Percentiles rank a stretch among this genome's conserved stretches.
These are phyloP conservation scores for Sphenopsis melanotis DNA, from an alignment of 2,797 vertebrate species.

Conservation along the genomic window DNA sequence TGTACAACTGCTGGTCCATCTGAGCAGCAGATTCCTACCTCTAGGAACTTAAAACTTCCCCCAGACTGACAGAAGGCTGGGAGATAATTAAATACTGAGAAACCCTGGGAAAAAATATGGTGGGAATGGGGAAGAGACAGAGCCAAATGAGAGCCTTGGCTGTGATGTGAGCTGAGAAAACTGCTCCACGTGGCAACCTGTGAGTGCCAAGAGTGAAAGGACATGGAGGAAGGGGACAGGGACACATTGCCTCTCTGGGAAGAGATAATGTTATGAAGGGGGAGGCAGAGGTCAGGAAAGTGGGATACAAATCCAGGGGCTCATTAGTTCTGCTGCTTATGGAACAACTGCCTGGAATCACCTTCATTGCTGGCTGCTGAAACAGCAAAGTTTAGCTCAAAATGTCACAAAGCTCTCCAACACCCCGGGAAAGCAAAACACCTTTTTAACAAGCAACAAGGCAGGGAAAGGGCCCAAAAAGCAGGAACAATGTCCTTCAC, in stretches of 20 bases:
- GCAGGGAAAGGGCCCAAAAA: neutral
- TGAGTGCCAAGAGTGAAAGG: neutral
- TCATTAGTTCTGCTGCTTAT: slow-evolving; percentile 19
- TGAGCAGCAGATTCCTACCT: neutral
- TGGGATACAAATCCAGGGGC: slow-evolving; percentile 11
- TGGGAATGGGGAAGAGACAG: neutral
- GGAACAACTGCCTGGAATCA: neutral
- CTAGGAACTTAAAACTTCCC: neutral
- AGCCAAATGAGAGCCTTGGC: neutral
- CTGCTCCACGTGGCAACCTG: neutral
- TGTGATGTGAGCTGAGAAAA: neutral
- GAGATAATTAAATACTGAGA: slow-evolving; percentile 32
- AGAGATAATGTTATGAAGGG: neutral
- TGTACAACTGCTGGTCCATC: neutral
- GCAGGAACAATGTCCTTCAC: neutral
- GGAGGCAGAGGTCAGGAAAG: neutral
- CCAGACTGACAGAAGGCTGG: neutral
- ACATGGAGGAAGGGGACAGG: neutral
- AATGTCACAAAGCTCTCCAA: neutral
- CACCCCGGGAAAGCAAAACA: neutral
- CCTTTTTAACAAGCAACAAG: neutral
- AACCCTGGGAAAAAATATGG: neutral
- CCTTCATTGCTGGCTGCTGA: slow-evolving; percentile 10
- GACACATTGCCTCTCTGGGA: neutral
- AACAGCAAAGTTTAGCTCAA: slow-evolving; percentile 31